Conservation (phyloP, 2,113 vertebrate species). For the Ciconia boyciana region DNA sequence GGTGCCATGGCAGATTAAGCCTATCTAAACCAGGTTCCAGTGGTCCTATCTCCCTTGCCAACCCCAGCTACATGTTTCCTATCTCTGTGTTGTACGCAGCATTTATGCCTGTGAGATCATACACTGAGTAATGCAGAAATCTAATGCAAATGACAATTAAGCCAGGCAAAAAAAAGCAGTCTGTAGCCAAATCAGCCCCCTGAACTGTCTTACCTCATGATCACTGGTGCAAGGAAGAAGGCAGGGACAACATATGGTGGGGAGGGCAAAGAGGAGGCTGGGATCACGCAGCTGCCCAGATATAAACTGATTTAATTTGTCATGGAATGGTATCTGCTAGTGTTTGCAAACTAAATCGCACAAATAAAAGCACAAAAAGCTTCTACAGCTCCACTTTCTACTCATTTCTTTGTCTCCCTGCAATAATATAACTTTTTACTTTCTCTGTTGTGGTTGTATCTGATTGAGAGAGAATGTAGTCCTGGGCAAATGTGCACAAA, state of each 20-base stretch:
- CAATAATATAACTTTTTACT: background rate
- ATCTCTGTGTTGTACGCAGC: background rate
- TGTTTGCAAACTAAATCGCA: background rate
- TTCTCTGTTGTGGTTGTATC: background rate
- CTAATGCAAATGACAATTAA: background rate
- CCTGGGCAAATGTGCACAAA: background rate
- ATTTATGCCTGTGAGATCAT: background rate
- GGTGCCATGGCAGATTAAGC: background rate
- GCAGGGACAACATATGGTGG: background rate
- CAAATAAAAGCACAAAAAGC: background rate
- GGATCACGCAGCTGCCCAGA: background rate
- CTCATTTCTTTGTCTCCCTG: background rate
- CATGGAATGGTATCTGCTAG: background rate
- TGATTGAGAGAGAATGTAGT: background rate
- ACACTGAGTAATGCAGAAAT: background rate
- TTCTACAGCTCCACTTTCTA: background rate
- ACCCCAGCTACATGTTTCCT: accelerated
- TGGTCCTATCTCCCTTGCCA: background rate
- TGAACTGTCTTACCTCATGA: background rate
- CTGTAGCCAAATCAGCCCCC: background rate
- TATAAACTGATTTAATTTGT: background rate
- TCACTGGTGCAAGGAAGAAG: background rate
- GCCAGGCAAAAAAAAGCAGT: background rate
- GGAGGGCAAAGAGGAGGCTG: background rate
- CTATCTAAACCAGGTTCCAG: background rate